Percentiles rank a stretch among this genome's conserved stretches.
These are phyloP conservation scores for Sebastes matsubarae DNA, from an alignment of 2,797 vertebrate species.

Conservation along the genomic window DNA sequence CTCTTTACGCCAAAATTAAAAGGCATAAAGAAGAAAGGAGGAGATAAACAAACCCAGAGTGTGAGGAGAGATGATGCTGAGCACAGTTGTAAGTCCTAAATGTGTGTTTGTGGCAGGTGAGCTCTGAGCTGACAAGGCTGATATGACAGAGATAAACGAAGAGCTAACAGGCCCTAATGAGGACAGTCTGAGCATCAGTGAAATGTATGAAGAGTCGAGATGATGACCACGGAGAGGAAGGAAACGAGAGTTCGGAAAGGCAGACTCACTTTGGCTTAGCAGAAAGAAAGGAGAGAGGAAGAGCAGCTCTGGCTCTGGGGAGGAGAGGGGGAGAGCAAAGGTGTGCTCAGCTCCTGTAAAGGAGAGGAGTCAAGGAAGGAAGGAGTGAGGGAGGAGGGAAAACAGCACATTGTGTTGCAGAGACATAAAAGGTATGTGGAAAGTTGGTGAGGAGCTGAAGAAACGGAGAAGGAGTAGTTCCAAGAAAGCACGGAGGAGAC, in stretches of 20 bases:
- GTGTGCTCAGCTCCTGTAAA: slow-evolving; percentile 62
- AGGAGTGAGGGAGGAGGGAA: not conserved
- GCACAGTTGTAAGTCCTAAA: slow-evolving; percentile 12
- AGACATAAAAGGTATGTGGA: slow-evolving; percentile 6
- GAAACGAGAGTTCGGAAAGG: slow-evolving; percentile 9
- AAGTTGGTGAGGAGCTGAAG: slow-evolving; percentile 15
- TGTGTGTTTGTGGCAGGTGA: slow-evolving; percentile 21
- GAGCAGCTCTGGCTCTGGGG: slow-evolving; percentile 69
- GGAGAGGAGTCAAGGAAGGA: slow-evolving; percentile 43
- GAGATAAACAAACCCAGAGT: slow-evolving; percentile 57
- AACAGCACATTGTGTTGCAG: slow-evolving; percentile 22
- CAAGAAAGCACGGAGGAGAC: not conserved
- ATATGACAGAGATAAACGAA: slow-evolving; percentile 13
- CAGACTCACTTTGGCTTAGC: slow-evolving; percentile 75
- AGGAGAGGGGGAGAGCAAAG: slow-evolving; percentile 56
- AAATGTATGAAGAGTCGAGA: slow-evolving; percentile 1
- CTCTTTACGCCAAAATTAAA: slow-evolving; percentile 77
- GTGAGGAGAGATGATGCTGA: slow-evolving; percentile 30
- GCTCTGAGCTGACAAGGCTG: not conserved
- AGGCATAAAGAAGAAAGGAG: slow-evolving; percentile 43
- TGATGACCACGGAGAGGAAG: not conserved
- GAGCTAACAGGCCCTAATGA: slow-evolving; percentile 14
- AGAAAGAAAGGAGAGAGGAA: slow-evolving; percentile 66
- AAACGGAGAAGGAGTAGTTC: slow-evolving; percentile 6
- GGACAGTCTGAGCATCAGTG: not conserved